Evolutionary conservation across 64 coral and sea anemone genomes (phyloP).

Genomic region (Dendronephthya gigantea): DNA sequence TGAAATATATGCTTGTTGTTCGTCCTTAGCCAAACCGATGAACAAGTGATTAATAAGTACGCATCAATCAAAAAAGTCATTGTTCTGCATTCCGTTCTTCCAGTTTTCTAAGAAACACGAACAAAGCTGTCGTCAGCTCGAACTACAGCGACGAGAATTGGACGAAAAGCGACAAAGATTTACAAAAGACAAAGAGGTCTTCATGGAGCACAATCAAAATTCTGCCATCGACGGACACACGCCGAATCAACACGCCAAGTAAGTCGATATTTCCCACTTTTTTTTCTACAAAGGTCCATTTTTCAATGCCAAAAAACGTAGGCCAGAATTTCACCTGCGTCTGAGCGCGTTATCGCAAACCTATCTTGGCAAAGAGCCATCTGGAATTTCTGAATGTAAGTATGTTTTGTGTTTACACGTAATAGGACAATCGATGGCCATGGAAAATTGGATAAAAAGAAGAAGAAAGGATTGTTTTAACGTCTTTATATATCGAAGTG

Average conservation of each 20-base stretch:
- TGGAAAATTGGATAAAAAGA: background rate
- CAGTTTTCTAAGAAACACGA: slow-evolving; percentile 89
- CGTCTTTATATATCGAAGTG: background rate
- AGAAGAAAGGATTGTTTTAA: slow-evolving; percentile 15
- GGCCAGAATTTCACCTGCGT: too few species aligned
- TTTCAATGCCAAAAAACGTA: too few species aligned
- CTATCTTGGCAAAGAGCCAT: too few species aligned
- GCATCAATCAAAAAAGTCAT: background rate
- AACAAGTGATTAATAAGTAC: too few species aligned
- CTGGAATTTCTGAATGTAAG: too few species aligned
- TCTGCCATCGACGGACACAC: background rate
- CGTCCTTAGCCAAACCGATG: too few species aligned
- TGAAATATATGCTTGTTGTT: too few species aligned
- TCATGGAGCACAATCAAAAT: slow-evolving; percentile 40
- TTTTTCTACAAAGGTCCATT: too few species aligned
- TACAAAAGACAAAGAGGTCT: slow-evolving; percentile 61
- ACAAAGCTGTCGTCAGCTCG: slow-evolving; percentile 85
- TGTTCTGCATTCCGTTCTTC: background rate
- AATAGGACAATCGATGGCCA: background rate
- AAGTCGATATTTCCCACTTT: background rate
- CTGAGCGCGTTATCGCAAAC: too few species aligned
- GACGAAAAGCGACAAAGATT: slow-evolving; percentile 95
- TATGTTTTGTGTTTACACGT: background rate
- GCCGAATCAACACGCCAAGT: background rate
- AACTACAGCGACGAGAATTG: slow-evolving; percentile 76